Evolutionary conservation across 2,888 invertebrate genomes (phyloP), one percentile per base, ranked within the genome.

Genomic region (Ochlodes sylvanus): DNA sequence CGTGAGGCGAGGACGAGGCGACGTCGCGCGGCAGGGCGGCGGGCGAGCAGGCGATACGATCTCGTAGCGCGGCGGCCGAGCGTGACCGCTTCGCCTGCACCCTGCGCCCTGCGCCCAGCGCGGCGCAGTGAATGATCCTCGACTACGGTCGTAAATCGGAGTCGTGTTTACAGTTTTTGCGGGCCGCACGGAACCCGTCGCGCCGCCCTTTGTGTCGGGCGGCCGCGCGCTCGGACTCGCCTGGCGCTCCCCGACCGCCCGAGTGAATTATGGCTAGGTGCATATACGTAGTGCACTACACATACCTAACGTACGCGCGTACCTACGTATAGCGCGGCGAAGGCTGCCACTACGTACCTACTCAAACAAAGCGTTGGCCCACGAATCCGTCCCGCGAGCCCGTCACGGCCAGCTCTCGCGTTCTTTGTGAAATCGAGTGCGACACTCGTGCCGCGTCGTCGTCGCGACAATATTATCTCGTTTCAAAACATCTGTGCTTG

Each of bases 311-410:
- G 80, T 83, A 87, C 86, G 84, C 85, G 84, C 81, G 81, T 85
- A 87, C 83, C 82, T 82, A 82, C 80, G 76, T 88, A 86, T 86
- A 87, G 88, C 84, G 88, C 86, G 85, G 84, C 82, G 89, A 89
- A 92, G 91, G 91, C 92, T 92, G 89, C 84, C 76, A 83, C 85
- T 88, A 87, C 86, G 84, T 88, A 86, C 84, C 85, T 86, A 87
- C 86, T 90, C 90, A 88, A 91, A 93, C 92, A 93, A 93, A 93
- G 92, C 92, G 88, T 92, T 87, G 83, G 87, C 86, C 85, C 87
- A 86, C 87, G 85, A 88, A 87, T 87, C 88, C 84, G 84, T 85
- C 85, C 79, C 79, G 84, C 82, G 80, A 80, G 81, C 76, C 79
- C 79, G 81, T 81, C 78, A 80, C 83, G 77, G 80, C 77, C 79